Evolutionary conservation across 1,140 invertebrate genomes (phyloP).

Genomic region (Acarapis woodi): DNA sequence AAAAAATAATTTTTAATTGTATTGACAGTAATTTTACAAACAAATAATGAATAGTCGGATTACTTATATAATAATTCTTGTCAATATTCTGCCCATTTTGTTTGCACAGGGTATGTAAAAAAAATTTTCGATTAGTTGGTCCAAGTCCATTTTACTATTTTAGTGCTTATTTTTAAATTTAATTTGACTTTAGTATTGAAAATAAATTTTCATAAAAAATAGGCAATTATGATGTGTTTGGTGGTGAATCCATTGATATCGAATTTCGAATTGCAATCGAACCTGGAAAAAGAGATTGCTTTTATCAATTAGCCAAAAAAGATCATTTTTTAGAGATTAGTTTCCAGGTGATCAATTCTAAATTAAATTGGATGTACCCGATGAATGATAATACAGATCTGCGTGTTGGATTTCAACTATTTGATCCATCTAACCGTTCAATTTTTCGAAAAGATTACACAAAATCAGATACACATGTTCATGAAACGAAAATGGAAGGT

Average conservation of each 20-base stretch:
- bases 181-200: too few relatives aligned
- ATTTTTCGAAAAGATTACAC: background rate
- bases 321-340: slow-evolving; percentile 35
- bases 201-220: too few relatives aligned
- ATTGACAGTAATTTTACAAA: too few relatives aligned
- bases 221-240: background rate
- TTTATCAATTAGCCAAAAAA: slow-evolving; percentile 28
- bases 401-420: slow-evolving; percentile 13
- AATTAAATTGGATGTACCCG: slow-evolving; percentile 3
- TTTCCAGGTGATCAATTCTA: slow-evolving; percentile 28
- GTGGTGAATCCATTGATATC: slow-evolving; percentile 3
- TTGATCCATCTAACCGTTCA: background rate
- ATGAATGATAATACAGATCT: background rate
- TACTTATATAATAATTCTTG: too few relatives aligned
- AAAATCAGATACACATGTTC: slow-evolving; percentile 8
- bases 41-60: too few relatives aligned
- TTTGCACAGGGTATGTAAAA: too few relatives aligned
- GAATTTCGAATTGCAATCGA: slow-evolving; percentile 20
- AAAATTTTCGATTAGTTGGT: too few relatives aligned
- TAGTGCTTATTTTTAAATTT: too few relatives aligned
- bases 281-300: slow-evolving; percentile 32
- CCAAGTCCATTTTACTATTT: too few relatives aligned
- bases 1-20: too few relatives aligned
- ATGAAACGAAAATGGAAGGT: slow-evolving; percentile 23
- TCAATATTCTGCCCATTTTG: too few relatives aligned